These are phyloP conservation scores for Ornithorhynchus anatinus DNA, from an alignment of 2,113 vertebrate species.

Conservation along the genomic window DNA sequence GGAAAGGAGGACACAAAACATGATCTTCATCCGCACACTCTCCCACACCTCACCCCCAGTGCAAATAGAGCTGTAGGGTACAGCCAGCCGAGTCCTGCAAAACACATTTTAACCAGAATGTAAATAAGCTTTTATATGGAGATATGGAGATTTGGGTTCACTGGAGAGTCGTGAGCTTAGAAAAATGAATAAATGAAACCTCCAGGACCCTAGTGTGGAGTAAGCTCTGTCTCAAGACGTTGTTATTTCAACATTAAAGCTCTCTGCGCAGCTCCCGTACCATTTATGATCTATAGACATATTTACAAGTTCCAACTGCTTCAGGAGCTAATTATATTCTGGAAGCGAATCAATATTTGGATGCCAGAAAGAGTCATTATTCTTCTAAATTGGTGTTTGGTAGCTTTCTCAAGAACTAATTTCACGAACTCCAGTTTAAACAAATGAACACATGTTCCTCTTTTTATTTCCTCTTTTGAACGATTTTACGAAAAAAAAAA, in stretches of 20 bases:
- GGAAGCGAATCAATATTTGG: slow-evolving; percentile 48
- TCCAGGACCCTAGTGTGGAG: slow-evolving; percentile 30
- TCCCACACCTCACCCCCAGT: no score
- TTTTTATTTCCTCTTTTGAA: slow-evolving; percentile 74
- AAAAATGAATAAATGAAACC: no score
- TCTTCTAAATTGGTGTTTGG: slow-evolving; percentile 70
- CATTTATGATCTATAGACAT: slow-evolving; percentile 54
- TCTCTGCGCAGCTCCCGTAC: slow-evolving; percentile 5
- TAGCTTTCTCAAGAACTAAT: slow-evolving; percentile 71
- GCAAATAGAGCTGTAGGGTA: no score
- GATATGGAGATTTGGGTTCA: no score
- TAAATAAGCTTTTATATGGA: no score
- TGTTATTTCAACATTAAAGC: slow-evolving; percentile 35
- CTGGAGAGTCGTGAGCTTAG: no score
- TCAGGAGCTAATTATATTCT: slow-evolving; percentile 53
- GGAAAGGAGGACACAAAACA: no score
- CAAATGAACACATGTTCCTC: slow-evolving; percentile 71
- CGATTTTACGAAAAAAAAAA: slow-evolving; percentile 64
- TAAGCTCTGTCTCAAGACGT: slow-evolving; percentile 27
- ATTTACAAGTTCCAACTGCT: slow-evolving; percentile 59
- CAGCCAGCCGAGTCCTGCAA: no score
- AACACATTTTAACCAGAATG: no score
- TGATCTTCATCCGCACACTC: no score
- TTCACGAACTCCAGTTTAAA: slow-evolving; percentile 71
- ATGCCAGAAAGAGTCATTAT: slow-evolving; percentile 49